A percentile compares a stretch with the other conserved stretches of the same genome.
These are phyloP conservation scores for Drosophila sechellia DNA, from an alignment of 1,140 invertebrate genomes.

Conservation along the genomic window DNA sequence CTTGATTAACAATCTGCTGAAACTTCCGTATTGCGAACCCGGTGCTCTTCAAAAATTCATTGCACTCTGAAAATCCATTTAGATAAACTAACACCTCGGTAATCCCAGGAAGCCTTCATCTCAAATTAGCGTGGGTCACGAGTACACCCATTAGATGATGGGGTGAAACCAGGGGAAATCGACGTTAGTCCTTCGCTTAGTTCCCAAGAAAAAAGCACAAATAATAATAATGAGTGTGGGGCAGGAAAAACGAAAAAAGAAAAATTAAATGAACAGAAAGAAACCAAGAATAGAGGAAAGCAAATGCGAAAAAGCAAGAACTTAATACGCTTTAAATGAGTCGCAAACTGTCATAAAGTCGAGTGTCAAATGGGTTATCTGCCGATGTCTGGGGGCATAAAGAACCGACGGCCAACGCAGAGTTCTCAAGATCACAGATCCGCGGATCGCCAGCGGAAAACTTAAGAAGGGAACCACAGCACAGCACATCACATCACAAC, in stretches of 20 bases:
- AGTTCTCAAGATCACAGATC: constrained; percentile 44
- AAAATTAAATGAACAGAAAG: neutral
- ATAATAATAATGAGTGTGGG: constrained; percentile 30
- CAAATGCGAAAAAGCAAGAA: constrained; percentile 36
- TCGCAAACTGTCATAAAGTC: constrained; percentile 47
- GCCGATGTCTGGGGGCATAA: constrained; percentile 36
- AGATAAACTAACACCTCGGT: neutral
- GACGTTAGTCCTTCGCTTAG: constrained; percentile 22
- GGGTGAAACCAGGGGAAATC: constrained; percentile 5
- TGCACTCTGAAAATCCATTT: neutral
- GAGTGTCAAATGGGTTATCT: constrained; percentile 54
- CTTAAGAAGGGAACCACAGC: constrained; percentile 34
- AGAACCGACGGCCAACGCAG: constrained; percentile 35
- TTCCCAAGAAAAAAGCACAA: constrained; percentile 36
- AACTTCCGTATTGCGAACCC: constrained; percentile 2
- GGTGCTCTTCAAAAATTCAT: neutral
- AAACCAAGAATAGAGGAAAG: constrained; percentile 9
- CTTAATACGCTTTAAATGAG: constrained; percentile 55
- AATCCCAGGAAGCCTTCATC: neutral
- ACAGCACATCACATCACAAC: neutral
- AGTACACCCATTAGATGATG: constrained; percentile 16
- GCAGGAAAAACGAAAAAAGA: neutral
- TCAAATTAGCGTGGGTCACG: constrained; percentile 2
- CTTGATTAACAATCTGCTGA: neutral
- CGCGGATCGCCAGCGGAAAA: constrained; percentile 16